Percentiles rank a stretch among this genome's conserved stretches.
These are phyloP conservation scores for Mallotus villosus DNA, from an alignment of 2,797 vertebrate species.

Conservation along the genomic window DNA sequence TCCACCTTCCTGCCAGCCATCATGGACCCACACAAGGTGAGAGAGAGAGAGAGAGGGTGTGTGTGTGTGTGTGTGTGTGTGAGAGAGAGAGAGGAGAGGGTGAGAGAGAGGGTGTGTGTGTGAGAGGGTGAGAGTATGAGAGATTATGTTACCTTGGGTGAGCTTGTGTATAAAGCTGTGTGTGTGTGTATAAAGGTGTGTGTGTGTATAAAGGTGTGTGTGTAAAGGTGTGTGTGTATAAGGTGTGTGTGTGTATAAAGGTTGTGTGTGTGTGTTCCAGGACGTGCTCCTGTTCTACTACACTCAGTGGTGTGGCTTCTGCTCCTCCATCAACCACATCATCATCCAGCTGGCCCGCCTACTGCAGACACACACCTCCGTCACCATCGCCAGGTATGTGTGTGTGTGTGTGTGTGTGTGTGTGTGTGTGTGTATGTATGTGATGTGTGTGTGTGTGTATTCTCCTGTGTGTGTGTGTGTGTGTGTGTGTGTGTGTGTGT, in stretches of 20 bases:
- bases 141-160: neutral
- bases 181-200: neutral
- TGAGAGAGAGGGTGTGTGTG: neutral
- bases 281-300: slow-evolving; percentile 84
- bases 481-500: neutral
- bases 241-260: neutral
- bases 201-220: slow-evolving; percentile 7
- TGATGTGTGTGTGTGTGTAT: neutral
- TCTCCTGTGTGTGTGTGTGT: too few species aligned
- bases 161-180: neutral
- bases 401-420: neutral
- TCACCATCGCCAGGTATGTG: slow-evolving; percentile 87
- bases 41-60: neutral
- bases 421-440: neutral
- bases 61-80: too few species aligned
- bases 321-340: slow-evolving; percentile 73
- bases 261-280: slow-evolving; percentile 61
- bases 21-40: slow-evolving; percentile 81
- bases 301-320: slow-evolving; percentile 77
- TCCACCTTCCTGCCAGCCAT: slow-evolving; percentile 79
- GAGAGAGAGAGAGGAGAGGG: neutral
- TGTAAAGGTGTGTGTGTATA: neutral
- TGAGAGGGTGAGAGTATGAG: neutral
- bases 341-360: slow-evolving; percentile 84
- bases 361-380: slow-evolving; percentile 76